Conservation (phyloP, 2,888 invertebrate genomes). For the Hecatera dysodea region DNA sequence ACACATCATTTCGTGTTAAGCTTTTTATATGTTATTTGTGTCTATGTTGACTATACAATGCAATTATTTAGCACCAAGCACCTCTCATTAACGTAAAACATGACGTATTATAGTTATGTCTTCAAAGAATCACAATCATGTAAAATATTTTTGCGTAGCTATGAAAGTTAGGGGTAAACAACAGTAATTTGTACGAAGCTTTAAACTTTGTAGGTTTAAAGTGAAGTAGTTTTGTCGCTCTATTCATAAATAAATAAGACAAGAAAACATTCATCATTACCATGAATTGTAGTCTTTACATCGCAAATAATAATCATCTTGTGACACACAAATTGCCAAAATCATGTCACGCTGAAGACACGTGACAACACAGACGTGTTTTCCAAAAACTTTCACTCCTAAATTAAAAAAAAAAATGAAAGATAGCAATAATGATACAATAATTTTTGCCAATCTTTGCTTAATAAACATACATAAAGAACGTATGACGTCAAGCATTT, state of each 20-base stretch:
- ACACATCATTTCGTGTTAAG: background rate
- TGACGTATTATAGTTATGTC: background rate
- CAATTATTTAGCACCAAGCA: constrained; percentile 10
- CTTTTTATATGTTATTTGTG: constrained; percentile 8
- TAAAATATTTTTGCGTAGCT: constrained; percentile 18
- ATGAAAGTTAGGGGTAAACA: background rate
- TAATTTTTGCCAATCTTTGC: background rate
- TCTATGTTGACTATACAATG: background rate
- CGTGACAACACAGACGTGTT: too few relatives aligned
- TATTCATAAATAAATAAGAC: background rate
- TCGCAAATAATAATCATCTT: background rate
- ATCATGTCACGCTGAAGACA: background rate
- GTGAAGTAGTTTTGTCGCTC: background rate
- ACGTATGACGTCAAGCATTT: background rate
- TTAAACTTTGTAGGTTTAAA: constrained; percentile 10
- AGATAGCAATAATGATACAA: constrained; percentile 10
- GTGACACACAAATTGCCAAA: background rate
- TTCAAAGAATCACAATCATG: constrained; percentile 1
- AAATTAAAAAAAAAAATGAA: background rate
- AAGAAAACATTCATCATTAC: background rate
- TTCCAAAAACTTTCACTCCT: too few relatives aligned
- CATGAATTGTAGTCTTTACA: background rate
- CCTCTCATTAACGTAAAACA: background rate
- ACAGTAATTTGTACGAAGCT: constrained; percentile 3
- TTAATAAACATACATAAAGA: background rate